phyloP scores from a whole-genome alignment of 2,113 vertebrate genomes.

The Tautogolabrus adspersus region DNA sequence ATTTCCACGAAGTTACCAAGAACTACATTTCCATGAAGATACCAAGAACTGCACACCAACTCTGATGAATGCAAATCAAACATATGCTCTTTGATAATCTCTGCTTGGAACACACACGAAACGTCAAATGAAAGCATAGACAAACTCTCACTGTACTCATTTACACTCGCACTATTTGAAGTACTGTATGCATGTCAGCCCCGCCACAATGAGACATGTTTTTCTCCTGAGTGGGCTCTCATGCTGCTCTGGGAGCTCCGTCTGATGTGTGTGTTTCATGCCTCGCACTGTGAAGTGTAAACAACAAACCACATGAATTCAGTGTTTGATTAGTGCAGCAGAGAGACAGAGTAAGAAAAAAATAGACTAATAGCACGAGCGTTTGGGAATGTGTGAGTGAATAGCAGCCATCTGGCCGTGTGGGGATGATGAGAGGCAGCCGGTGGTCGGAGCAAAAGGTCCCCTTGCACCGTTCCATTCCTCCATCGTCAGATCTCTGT shows the following conservation, averaged over 20 bases:
- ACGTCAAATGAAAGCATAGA: slow-evolving; percentile 7
- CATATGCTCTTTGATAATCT: slow-evolving; percentile 9
- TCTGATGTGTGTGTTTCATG: slow-evolving; percentile 45
- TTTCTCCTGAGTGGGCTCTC: slow-evolving; percentile 30
- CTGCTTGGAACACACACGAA: background rate
- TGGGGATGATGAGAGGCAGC: slow-evolving; percentile 65
- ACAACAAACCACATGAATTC: slow-evolving; percentile 58
- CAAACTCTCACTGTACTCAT: background rate
- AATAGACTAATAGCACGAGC: background rate
- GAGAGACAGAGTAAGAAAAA: background rate
- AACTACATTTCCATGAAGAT: slow-evolving; percentile 14
- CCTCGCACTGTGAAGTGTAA: slow-evolving; percentile 40
- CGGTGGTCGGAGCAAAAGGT: slow-evolving; percentile 40
- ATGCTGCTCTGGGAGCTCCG: slow-evolving; percentile 25
- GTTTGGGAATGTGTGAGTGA: slow-evolving; percentile 22
- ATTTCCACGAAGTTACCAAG: slow-evolving; percentile 14
- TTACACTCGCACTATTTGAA: background rate
- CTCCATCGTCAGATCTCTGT: slow-evolving; percentile 62
- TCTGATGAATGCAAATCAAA: slow-evolving; percentile 36
- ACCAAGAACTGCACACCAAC: background rate
- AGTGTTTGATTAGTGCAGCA: slow-evolving; percentile 48
- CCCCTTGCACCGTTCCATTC: slow-evolving; percentile 55
- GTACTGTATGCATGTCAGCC: slow-evolving; percentile 11
- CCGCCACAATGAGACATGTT: slow-evolving; percentile 2
- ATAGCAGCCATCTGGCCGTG: slow-evolving; percentile 61